Evolutionary conservation across 2,113 vertebrate species (phyloP).

Genomic region (Cnemophilus loriae): DNA sequence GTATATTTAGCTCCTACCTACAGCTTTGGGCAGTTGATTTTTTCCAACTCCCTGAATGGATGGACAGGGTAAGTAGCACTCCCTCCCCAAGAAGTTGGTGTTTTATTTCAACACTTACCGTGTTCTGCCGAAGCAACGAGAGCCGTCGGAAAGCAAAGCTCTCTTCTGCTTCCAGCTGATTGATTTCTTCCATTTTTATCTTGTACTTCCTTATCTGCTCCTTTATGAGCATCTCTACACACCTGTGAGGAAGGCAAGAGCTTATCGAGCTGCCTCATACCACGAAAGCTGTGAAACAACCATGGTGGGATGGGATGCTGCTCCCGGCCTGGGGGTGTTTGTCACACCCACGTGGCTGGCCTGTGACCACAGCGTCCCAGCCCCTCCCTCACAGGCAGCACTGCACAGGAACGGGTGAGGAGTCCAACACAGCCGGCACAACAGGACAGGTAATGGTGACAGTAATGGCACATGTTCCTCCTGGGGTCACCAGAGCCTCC

Average conservation of each 20-base stretch:
- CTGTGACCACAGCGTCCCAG: neutral
- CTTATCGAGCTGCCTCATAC: neutral
- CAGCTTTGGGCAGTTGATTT: neutral
- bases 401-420: neutral
- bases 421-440: neutral
- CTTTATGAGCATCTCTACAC: constrained; percentile 92
- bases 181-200: constrained; percentile 94
- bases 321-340: neutral
- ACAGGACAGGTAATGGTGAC: neutral
- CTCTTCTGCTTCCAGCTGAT: constrained; percentile 90
- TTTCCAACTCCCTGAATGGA: neutral
- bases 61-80: neutral
- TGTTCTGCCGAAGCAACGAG: constrained; percentile 84
- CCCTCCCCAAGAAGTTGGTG: neutral
- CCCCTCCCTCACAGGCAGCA: neutral
- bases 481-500: neutral
- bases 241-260: constrained; percentile 68
- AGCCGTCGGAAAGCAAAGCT: constrained; percentile 86
- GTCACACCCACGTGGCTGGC: neutral
- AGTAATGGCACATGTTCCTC: neutral
- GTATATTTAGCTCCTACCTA: neutral
- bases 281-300: neutral
- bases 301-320: neutral
- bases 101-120: constrained; percentile 68
- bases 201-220: constrained; percentile 94